Evolutionary conservation across 2,888 invertebrate genomes (phyloP).

Genomic region (Brachynemurus nebulosus): DNA sequence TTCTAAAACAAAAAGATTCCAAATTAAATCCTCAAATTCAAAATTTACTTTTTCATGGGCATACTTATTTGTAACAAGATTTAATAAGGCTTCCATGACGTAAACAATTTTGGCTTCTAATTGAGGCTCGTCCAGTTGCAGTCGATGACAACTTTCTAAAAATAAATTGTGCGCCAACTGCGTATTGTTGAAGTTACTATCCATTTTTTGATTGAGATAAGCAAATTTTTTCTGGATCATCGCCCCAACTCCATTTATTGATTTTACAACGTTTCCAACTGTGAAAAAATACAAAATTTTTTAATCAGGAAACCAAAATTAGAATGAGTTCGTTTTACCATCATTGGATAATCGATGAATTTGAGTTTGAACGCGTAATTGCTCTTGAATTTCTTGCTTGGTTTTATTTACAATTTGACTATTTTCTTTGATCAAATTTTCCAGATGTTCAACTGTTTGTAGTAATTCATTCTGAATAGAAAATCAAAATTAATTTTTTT

Average conservation of each 20-base stretch:
- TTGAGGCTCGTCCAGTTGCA: conserved; percentile 48
- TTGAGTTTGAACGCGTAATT: neutral
- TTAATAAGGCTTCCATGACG: conserved; percentile 46
- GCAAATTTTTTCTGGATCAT: conserved; percentile 20
- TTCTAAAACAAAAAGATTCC: conserved; percentile 31
- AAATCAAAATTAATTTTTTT: too few relatives aligned
- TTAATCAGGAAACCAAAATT: neutral
- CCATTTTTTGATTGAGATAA: conserved; percentile 27
- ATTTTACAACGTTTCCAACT: too few relatives aligned
- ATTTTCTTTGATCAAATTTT: neutral
- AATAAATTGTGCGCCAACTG: conserved; percentile 47
- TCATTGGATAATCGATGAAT: neutral
- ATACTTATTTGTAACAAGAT: conserved; percentile 48
- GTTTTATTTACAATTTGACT: neutral
- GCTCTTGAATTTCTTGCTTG: neutral
- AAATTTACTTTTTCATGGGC: conserved; percentile 17
- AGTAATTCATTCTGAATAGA: neutral
- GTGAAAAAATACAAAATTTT: neutral
- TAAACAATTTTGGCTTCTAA: conserved; percentile 43
- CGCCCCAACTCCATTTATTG: conserved; percentile 14
- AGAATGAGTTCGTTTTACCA: neutral
- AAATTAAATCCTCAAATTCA: neutral
- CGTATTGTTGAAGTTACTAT: conserved; percentile 41
- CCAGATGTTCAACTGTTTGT: neutral
- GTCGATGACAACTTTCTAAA: conserved; percentile 48